Evolutionary conservation across 2,888 invertebrate species (phyloP).

Genomic region (Lasioglossum malachurum): DNA sequence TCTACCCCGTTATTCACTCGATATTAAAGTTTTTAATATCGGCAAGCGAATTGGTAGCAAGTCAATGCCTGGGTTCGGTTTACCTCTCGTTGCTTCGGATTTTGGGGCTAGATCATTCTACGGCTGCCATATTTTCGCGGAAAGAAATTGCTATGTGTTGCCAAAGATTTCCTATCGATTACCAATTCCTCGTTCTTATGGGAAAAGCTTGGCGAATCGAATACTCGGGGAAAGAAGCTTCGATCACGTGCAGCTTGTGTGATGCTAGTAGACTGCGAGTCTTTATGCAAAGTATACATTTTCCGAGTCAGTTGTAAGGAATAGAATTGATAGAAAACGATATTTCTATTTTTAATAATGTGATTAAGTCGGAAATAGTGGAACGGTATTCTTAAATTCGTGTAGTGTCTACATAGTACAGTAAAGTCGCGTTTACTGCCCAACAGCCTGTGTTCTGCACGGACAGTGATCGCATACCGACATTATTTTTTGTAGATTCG

Average conservation of each 20-base stretch:
- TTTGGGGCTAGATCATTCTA: neutral
- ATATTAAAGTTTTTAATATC: constrained; percentile 70
- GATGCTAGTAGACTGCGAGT: neutral
- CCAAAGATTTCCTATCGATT: neutral
- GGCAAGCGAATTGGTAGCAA: constrained; percentile 54
- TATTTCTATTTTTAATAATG: neutral
- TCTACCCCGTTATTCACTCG: constrained; percentile 47
- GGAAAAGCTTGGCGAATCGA: neutral
- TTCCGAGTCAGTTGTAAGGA: no score
- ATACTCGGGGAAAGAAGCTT: neutral
- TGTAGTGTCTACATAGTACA: no score
- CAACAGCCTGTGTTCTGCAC: no score
- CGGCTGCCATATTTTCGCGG: neutral
- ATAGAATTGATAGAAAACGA: no score
- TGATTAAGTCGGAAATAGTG: neutral
- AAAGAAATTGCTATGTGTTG: neutral
- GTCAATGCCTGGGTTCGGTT: constrained; percentile 13
- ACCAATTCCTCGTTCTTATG: neutral
- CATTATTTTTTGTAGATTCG: no score
- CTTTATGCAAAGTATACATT: neutral
- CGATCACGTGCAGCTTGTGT: neutral
- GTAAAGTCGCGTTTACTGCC: no score
- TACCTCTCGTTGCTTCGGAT: neutral
- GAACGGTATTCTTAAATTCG: no score
- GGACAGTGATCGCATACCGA: no score